Evolutionary conservation across 2,113 vertebrate genomes (phyloP).

Genomic region (Sander vitreus): DNA sequence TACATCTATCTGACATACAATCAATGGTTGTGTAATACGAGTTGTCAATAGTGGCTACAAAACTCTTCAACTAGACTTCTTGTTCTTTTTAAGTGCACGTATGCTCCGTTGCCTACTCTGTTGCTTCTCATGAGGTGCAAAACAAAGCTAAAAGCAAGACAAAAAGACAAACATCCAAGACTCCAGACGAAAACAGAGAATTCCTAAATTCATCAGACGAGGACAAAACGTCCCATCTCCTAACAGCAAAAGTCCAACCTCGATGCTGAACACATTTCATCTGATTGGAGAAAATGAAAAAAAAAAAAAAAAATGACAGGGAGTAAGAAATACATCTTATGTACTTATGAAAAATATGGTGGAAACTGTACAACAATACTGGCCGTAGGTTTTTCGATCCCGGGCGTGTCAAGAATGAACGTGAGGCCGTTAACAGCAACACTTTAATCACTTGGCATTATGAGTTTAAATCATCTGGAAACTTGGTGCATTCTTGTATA

Average conservation of each 20-base stretch:
- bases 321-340: slow-evolving; percentile 51
- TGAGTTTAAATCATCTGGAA: slow-evolving; percentile 61
- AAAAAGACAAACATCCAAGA: slow-evolving; percentile 73
- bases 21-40: slow-evolving; percentile 32
- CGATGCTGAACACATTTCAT: slow-evolving; percentile 12
- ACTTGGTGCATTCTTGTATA: slow-evolving; percentile 49
- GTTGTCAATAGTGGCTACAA: slow-evolving; percentile 3
- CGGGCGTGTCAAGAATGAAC: slow-evolving; percentile 43
- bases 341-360: slow-evolving; percentile 54
- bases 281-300: slow-evolving; percentile 46
- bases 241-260: slow-evolving; percentile 31
- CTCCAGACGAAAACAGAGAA: slow-evolving; percentile 19
- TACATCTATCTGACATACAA: neutral
- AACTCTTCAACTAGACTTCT: slow-evolving; percentile 40
- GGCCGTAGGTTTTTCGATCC: slow-evolving; percentile 57
- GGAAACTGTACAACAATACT: slow-evolving; percentile 86
- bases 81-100: slow-evolving; percentile 46
- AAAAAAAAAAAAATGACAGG: slow-evolving; percentile 32
- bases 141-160: slow-evolving; percentile 77
- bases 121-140: slow-evolving; percentile 76
- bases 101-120: slow-evolving; percentile 32
- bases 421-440: slow-evolving; percentile 61
- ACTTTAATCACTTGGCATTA: slow-evolving; percentile 80
- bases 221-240: slow-evolving; percentile 20
- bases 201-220: slow-evolving; percentile 43